A percentile compares a stretch with the other conserved stretches of the same genome.
These are phyloP conservation scores for Holacanthus passer DNA, from an alignment of 2,113 vertebrate species.

Conservation along the genomic window DNA sequence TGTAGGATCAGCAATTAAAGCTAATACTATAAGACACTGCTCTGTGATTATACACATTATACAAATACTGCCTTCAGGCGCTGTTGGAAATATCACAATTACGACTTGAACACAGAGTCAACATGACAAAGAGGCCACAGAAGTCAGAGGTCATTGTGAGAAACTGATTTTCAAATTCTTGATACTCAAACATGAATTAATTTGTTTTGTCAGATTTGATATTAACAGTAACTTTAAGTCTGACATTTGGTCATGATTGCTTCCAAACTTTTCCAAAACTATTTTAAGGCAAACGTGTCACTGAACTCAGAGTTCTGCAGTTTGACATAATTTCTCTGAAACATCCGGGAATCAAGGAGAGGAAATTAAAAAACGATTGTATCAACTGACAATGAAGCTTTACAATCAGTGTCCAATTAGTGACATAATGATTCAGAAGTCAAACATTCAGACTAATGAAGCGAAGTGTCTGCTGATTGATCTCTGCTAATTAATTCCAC, in stretches of 20 bases:
- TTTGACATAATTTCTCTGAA: too few relatives aligned
- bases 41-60: constrained; percentile 27
- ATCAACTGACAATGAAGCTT: not conserved
- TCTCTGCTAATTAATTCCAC: not conserved
- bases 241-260: too few relatives aligned
- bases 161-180: too few relatives aligned
- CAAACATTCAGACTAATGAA: not conserved
- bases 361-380: not conserved
- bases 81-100: constrained; percentile 8
- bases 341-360: too few relatives aligned
- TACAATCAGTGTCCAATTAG: too few relatives aligned
- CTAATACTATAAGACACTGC: not conserved
- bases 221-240: too few relatives aligned
- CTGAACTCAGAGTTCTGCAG: too few relatives aligned
- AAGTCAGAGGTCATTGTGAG: too few relatives aligned
- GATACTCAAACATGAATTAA: too few relatives aligned
- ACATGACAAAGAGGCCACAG: not conserved
- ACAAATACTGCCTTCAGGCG: constrained; percentile 7
- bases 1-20: constrained; percentile 32
- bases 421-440: not conserved
- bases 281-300: too few relatives aligned
- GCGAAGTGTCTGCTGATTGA: not conserved
- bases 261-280: too few relatives aligned
- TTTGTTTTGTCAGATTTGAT: too few relatives aligned
- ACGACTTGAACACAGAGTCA: not conserved